Evolutionary conservation across 2,113 vertebrate species (phyloP).

Genomic region (Ophthalmolycus amberensis): DNA sequence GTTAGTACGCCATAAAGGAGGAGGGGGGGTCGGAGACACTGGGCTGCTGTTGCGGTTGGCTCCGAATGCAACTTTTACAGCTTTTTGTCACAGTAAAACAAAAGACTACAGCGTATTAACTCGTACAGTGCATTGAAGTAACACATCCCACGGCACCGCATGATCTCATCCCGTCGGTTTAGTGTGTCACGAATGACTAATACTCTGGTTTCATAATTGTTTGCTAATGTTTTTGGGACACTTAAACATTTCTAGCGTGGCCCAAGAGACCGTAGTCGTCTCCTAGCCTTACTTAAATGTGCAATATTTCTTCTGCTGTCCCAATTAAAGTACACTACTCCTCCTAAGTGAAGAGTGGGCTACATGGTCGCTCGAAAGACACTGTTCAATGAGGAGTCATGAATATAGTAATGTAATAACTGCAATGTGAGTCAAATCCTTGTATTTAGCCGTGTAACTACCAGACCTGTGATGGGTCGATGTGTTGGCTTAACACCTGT

Average conservation of each 20-base stretch:
- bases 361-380: neutral
- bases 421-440: neutral
- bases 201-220: slow-evolving; percentile 45
- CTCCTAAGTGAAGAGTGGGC: neutral
- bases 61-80: slow-evolving; percentile 61
- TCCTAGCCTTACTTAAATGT: slow-evolving; percentile 24
- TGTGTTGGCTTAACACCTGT: slow-evolving; percentile 59
- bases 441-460: neutral
- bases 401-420: neutral
- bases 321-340: neutral
- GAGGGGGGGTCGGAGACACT: slow-evolving; percentile 30
- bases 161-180: slow-evolving; percentile 32
- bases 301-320: slow-evolving; percentile 25
- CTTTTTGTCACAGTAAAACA: slow-evolving; percentile 19
- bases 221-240: slow-evolving; percentile 45
- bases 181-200: slow-evolving; percentile 57
- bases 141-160: neutral
- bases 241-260: slow-evolving; percentile 31
- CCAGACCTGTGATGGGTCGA: neutral
- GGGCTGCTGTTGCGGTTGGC: slow-evolving; percentile 63
- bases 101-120: neutral
- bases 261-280: slow-evolving; percentile 27
- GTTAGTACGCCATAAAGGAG: slow-evolving; percentile 81
- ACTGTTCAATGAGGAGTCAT: neutral
- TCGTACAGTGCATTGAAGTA: neutral